Percentiles rank a stretch among this genome's conserved stretches.
phyloP scores from a whole-genome alignment of 2,797 vertebrate genomes.

The Somateria mollissima region DNA sequence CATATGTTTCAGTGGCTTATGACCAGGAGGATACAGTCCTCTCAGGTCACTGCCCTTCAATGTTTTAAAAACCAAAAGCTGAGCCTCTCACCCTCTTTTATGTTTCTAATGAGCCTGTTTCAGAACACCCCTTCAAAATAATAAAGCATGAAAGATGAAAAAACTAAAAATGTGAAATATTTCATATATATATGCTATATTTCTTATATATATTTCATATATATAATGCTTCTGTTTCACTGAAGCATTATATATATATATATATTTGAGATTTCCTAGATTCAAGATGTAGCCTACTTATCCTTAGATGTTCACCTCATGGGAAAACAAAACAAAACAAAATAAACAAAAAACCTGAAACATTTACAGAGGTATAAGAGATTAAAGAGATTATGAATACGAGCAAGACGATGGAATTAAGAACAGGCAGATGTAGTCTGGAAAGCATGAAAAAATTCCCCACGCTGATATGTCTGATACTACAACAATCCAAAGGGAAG shows the following conservation, averaged over 20 bases:
- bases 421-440: not conserved
- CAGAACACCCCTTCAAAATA: not conserved
- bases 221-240: not conserved
- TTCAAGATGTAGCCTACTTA: not conserved
- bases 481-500: not conserved
- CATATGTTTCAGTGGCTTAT: not conserved
- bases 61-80: not conserved
- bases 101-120: not conserved
- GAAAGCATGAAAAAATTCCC: not conserved
- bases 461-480: not conserved
- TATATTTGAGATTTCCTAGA: not conserved
- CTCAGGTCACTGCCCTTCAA: not conserved
- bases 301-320: not conserved
- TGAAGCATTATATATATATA: too few species aligned
- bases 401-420: not conserved
- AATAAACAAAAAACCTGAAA: not conserved
- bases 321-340: too few species aligned
- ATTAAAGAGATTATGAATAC: not conserved
- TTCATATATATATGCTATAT: not conserved
- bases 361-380: not conserved
- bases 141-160: not conserved
- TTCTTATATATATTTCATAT: not conserved
- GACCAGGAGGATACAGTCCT: not conserved
- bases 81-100: not conserved
- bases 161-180: not conserved